phyloP scores from a whole-genome alignment of 2,888 invertebrate genomes.

The Camponotus fellah region DNA sequence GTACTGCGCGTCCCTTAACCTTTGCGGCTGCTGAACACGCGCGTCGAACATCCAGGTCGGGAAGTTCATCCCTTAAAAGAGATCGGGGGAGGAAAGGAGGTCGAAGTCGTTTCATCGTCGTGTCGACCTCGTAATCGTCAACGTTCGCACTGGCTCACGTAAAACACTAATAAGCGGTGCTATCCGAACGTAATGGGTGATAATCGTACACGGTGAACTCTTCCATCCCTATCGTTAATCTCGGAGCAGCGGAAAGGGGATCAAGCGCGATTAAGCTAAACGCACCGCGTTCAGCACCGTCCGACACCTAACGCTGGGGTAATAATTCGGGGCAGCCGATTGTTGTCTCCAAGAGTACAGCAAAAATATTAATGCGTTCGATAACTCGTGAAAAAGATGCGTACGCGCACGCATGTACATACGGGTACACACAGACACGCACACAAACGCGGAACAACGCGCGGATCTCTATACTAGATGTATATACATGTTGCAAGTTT shows the following conservation, averaged over 20 bases:
- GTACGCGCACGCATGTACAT: slow-evolving; percentile 36
- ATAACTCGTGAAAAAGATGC: slow-evolving; percentile 43
- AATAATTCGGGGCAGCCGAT: not conserved
- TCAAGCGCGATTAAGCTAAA: slow-evolving; percentile 16
- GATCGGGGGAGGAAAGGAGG: not conserved
- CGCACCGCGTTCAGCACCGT: slow-evolving; percentile 45
- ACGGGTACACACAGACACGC: slow-evolving; percentile 52
- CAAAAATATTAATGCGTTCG: slow-evolving; percentile 45
- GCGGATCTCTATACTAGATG: slow-evolving; percentile 32
- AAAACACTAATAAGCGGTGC: slow-evolving; percentile 14
- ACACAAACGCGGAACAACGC: slow-evolving; percentile 42
- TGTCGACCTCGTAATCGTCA: slow-evolving; percentile 1
- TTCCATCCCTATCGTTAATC: slow-evolving; percentile 10
- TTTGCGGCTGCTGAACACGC: slow-evolving; percentile 44
- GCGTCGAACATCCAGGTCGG: slow-evolving; percentile 10
- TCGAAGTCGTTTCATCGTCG: slow-evolving; percentile 7
- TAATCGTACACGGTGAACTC: not conserved
- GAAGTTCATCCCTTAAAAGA: not conserved
- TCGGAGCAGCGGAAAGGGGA: slow-evolving; percentile 12
- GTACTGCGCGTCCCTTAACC: slow-evolving; percentile 36
- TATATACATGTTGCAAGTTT: slow-evolving; percentile 46
- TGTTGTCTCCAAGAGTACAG: slow-evolving; percentile 14
- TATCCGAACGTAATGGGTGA: slow-evolving; percentile 9
- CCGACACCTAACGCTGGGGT: slow-evolving; percentile 31
- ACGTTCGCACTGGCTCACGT: slow-evolving; percentile 5